phyloP scores from a whole-genome alignment of 1,140 invertebrate species.

The Calliphora vicina region DNA sequence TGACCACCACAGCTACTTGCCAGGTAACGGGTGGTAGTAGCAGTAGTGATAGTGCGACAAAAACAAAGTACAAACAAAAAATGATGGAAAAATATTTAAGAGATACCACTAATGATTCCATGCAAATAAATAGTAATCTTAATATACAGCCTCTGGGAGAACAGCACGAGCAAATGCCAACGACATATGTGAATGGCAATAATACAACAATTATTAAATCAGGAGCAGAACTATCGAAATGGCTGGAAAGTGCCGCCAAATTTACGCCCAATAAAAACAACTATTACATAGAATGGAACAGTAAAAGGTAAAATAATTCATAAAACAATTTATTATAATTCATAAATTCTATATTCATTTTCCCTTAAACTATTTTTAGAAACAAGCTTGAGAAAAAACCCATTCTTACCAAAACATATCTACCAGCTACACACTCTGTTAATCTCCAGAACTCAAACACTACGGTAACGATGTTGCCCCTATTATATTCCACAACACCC shows the following conservation, averaged over 20 bases:
- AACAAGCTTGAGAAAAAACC: conserved; percentile 30
- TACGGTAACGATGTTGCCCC: neutral
- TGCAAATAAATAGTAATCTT: neutral
- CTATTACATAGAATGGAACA: conserved; percentile 70
- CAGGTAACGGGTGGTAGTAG: neutral
- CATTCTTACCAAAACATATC: conserved; percentile 20
- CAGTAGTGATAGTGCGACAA: conserved; percentile 5
- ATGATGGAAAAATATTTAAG: conserved; percentile 69
- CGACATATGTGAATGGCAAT: neutral
- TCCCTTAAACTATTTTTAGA: conserved; percentile 32
- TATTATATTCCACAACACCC: conserved; percentile 3
- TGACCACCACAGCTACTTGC: neutral
- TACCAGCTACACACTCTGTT: neutral
- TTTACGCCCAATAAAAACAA: conserved; percentile 73
- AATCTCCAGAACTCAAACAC: neutral
- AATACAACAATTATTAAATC: conserved; percentile 38
- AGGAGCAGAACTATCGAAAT: conserved; percentile 68
- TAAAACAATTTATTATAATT: too few species aligned
- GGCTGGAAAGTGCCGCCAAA: conserved; percentile 73
- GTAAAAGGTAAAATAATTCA: conserved; percentile 52
- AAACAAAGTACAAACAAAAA: conserved; percentile 66
- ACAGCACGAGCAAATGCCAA: neutral
- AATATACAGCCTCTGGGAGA: neutral
- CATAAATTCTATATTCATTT: too few species aligned
- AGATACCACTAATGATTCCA: conserved; percentile 60